phyloP scores from a whole-genome alignment of 2,113 vertebrate genomes.

The Leucoraja erinaceus region DNA sequence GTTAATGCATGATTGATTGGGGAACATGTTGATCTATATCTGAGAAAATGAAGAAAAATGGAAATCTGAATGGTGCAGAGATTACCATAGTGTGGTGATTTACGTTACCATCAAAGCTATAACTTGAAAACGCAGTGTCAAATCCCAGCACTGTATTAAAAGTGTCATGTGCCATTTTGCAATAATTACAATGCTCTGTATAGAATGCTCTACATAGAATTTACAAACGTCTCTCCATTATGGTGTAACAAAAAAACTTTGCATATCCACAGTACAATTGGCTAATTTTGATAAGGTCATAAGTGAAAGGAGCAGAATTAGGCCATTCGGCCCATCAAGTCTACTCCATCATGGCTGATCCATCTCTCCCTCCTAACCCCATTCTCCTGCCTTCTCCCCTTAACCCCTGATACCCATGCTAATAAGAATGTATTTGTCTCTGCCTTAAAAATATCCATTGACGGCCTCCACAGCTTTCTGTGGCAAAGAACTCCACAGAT shows the following conservation, averaged over 20 bases:
- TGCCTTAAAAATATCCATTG: no score
- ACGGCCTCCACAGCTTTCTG: no score
- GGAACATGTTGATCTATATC: conserved; percentile 40
- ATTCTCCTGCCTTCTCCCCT: no score
- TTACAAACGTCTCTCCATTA: not conserved
- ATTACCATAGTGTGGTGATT: not conserved
- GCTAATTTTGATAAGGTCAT: not conserved
- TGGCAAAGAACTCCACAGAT: no score
- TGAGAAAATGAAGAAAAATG: not conserved
- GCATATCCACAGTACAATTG: not conserved
- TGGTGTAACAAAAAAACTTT: not conserved
- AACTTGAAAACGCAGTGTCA: not conserved
- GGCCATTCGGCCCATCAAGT: no score
- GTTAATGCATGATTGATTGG: conserved; percentile 42
- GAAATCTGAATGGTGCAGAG: not conserved
- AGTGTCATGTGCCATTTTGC: not conserved
- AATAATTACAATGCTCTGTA: not conserved
- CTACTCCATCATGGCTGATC: no score
- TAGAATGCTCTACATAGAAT: not conserved
- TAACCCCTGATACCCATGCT: no score
- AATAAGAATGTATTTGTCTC: no score
- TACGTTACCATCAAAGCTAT: not conserved
- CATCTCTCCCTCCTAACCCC: no score
- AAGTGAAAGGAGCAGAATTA: no score
- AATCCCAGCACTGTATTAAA: not conserved